Evolutionary conservation across 2,888 invertebrate genomes (phyloP).

Genomic region (Heliconius charithonia): DNA sequence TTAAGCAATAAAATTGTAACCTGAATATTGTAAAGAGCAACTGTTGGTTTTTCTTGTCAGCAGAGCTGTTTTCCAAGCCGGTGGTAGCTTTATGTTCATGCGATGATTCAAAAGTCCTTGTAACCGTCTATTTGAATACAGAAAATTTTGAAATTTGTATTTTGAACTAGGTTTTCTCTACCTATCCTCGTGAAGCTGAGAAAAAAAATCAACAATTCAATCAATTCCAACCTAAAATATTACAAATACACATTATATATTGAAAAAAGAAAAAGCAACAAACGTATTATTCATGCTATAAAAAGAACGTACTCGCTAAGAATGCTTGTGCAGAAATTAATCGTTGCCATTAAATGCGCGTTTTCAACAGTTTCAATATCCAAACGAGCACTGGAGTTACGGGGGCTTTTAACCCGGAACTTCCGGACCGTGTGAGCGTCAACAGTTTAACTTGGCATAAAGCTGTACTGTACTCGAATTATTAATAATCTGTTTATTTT

Average conservation of each 20-base stretch:
- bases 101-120: too few species aligned
- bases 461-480: background rate
- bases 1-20: too few species aligned
- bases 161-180: too few species aligned
- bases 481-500: background rate
- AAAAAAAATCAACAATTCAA: background rate
- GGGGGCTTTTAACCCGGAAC: constrained; percentile 24
- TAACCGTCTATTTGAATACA: too few species aligned
- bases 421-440: background rate
- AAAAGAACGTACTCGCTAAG: constrained; percentile 14
- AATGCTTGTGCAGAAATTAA: constrained; percentile 27
- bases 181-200: background rate
- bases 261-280: background rate
- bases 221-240: background rate
- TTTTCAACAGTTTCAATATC: constrained; percentile 31
- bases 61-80: too few species aligned
- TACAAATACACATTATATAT: background rate
- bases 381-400: constrained; percentile 14
- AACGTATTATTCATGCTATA: constrained; percentile 13
- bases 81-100: too few species aligned
- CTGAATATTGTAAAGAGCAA: too few species aligned
- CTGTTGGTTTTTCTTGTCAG: too few species aligned
- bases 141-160: too few species aligned
- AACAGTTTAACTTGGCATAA: background rate
- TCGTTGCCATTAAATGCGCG: constrained; percentile 20